Evolutionary conservation across 2,113 vertebrate species (phyloP).

Genomic region (Myotis davidii): DNA sequence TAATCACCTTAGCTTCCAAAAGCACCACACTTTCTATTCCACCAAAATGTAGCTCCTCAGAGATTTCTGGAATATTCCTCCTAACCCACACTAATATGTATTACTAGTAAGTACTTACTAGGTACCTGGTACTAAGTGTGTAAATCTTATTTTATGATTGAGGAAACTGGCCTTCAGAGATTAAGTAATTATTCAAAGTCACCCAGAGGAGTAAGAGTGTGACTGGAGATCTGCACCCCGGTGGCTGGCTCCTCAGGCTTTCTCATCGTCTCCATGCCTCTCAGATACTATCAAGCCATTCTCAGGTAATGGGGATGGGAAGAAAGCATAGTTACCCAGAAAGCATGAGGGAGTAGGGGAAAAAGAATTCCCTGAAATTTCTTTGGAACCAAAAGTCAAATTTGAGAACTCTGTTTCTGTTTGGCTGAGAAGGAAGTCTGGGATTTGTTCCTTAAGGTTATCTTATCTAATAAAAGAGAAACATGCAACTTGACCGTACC

Average conservation of each 20-base stretch:
- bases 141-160: neutral
- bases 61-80: neutral
- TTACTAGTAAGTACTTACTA: neutral
- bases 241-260: neutral
- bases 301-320: neutral
- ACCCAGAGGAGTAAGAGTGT: neutral
- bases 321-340: neutral
- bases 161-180: neutral
- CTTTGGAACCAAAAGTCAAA: neutral
- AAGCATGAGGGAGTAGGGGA: neutral
- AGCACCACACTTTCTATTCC: neutral
- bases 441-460: neutral
- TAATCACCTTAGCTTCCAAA: neutral
- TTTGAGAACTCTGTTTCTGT: conserved; percentile 21
- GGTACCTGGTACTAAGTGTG: neutral
- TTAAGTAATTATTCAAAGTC: neutral
- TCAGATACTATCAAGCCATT: neutral
- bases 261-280: neutral
- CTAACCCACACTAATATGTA: neutral
- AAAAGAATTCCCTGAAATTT: neutral
- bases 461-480: too few relatives aligned
- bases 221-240: neutral
- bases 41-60: neutral
- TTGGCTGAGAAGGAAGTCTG: neutral
- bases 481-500: too few relatives aligned